Percentiles rank a stretch among this genome's conserved stretches.
Evolutionary conservation across 2,797 vertebrate species (phyloP).

Genomic region (Scleropages formosus): DNA sequence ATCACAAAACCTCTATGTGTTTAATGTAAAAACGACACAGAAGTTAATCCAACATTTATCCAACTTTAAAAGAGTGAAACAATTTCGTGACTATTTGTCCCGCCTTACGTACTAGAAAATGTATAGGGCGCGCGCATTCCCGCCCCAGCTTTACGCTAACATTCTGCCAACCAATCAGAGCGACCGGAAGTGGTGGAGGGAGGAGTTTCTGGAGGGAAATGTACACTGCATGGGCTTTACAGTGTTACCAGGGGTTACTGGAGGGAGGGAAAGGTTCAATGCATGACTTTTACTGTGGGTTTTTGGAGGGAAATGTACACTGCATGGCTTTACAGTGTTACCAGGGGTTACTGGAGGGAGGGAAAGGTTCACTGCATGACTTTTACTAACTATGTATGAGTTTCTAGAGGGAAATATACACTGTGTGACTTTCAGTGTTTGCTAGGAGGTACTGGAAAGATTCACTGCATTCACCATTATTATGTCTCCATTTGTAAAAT

Average conservation of each 20-base stretch:
- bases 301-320: not conserved
- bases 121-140: conserved; percentile 34
- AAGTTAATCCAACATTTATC: conserved; percentile 8
- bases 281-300: too few relatives aligned
- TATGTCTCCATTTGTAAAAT: too few relatives aligned
- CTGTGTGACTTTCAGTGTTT: too few relatives aligned
- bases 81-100: conserved; percentile 45
- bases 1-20: not conserved
- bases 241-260: not conserved
- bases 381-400: too few relatives aligned
- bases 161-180: conserved; percentile 39
- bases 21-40: not conserved
- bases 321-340: not conserved
- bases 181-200: not conserved
- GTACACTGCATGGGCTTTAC: too few relatives aligned
- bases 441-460: too few relatives aligned
- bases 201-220: conserved; percentile 7
- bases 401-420: not conserved
- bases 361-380: too few relatives aligned
- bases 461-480: too few relatives aligned
- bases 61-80: conserved; percentile 25
- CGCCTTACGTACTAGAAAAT: conserved; percentile 50
- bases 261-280: too few relatives aligned
- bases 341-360: too few relatives aligned
- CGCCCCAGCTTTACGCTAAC: conserved; percentile 22